Evolutionary conservation across 2,113 vertebrate genomes (phyloP).

Genomic region (Misgurnus mizolepis): DNA sequence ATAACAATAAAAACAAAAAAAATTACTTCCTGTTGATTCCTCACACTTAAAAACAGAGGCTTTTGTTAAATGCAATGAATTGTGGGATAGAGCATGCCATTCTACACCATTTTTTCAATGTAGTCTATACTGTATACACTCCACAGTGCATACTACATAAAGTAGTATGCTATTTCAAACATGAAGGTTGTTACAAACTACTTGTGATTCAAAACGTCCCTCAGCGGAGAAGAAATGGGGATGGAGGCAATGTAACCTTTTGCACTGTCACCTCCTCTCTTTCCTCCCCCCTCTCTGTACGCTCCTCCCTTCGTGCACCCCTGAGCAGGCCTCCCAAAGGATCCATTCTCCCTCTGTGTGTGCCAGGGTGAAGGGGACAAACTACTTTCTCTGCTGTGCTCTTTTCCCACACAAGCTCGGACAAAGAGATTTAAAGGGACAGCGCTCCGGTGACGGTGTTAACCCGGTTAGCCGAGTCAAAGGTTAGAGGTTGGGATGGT

Average conservation of each 20-base stretch:
- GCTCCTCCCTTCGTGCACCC: constrained; percentile 18
- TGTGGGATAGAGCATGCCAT: too few relatives aligned
- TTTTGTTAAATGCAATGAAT: too few relatives aligned
- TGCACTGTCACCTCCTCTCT: constrained; percentile 40
- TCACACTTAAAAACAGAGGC: too few relatives aligned
- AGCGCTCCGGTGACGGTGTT: constrained; percentile 33
- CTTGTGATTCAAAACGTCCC: constrained; percentile 40
- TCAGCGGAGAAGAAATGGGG: constrained; percentile 13
- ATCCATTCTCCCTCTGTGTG: constrained; percentile 45
- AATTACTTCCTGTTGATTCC: too few relatives aligned
- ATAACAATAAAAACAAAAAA: too few relatives aligned
- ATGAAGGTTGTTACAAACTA: constrained; percentile 6
- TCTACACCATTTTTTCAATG: too few relatives aligned
- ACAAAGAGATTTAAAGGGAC: constrained; percentile 57
- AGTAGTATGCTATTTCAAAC: not conserved
- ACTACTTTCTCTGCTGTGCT: constrained; percentile 51
- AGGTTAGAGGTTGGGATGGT: constrained; percentile 35
- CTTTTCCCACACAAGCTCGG: constrained; percentile 53
- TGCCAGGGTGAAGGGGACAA: constrained; percentile 55
- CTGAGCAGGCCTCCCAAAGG: constrained; percentile 50
- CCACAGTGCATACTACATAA: too few relatives aligned
- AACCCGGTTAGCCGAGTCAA: constrained; percentile 32
- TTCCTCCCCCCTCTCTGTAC: not conserved
- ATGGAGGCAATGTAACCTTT: constrained; percentile 42
- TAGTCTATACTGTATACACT: too few relatives aligned